Percentiles rank a stretch among this genome's conserved stretches.
These are phyloP conservation scores for Chaetodon trifasciatus DNA, from an alignment of 2,797 vertebrate species.

Conservation along the genomic window DNA sequence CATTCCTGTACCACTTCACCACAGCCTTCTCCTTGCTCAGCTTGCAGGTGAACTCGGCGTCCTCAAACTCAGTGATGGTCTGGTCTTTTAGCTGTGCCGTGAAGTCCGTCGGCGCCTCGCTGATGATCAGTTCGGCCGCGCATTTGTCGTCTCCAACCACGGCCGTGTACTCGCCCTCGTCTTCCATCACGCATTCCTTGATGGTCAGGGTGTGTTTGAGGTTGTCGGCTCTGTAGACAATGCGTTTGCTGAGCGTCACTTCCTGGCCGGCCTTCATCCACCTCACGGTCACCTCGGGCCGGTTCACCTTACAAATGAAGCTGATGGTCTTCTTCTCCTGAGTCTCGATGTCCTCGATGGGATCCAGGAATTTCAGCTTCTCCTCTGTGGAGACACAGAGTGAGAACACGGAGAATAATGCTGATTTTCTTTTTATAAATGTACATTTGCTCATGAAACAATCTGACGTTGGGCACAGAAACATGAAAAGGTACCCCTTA, in stretches of 20 bases:
- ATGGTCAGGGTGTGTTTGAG: constrained; percentile 94
- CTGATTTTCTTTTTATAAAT: neutral
- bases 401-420: neutral
- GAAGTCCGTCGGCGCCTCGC: constrained; percentile 97
- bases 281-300: constrained; percentile 91
- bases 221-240: constrained; percentile 93
- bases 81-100: constrained; percentile 92
- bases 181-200: constrained; percentile 94
- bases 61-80: constrained; percentile 97
- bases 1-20: constrained; percentile 96
- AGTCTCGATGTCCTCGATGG: constrained; percentile 95
- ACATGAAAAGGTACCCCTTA: no score
- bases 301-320: constrained; percentile 97
- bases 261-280: constrained; percentile 97
- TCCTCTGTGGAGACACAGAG: constrained; percentile 87
- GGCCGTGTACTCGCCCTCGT: constrained; percentile 96
- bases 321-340: constrained; percentile 96
- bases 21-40: constrained; percentile 95
- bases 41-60: constrained; percentile 95
- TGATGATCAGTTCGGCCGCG: constrained; percentile 94
- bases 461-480: no score
- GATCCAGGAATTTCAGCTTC: constrained; percentile 92
- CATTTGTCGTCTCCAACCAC: constrained; percentile 93
- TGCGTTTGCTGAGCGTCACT: constrained; percentile 89
- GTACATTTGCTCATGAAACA: neutral